Percentiles rank a stretch among this genome's conserved stretches.
phyloP scores from a whole-genome alignment of 2,888 invertebrate species.

The Hermaeophaga mercurialis region DNA sequence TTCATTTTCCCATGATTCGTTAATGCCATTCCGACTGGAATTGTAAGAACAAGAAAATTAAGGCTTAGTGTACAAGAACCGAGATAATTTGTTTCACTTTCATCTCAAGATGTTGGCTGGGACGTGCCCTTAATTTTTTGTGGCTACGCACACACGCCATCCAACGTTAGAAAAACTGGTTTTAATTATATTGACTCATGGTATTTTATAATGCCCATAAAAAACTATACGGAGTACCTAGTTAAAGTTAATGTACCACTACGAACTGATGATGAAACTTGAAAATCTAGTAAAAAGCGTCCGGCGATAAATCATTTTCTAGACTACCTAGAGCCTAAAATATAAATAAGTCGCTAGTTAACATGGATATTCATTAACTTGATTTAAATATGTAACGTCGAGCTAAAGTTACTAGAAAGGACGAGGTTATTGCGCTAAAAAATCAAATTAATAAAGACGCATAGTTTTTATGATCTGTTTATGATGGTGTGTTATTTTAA shows the following conservation, averaged over 20 bases:
- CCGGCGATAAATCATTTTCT: not conserved
- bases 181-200: constrained; percentile 28
- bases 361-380: no score
- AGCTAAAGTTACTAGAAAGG: no score
- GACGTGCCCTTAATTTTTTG: constrained; percentile 23
- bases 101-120: not conserved
- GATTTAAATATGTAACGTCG: no score
- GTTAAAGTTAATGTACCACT: constrained; percentile 9
- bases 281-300: constrained; percentile 6
- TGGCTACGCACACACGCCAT: constrained; percentile 11
- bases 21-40: not conserved
- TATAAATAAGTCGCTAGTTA: no score
- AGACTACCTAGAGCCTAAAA: not conserved
- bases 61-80: not conserved
- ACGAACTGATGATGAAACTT: constrained; percentile 1
- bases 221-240: constrained; percentile 10
- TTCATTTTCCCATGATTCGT: not conserved
- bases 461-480: no score
- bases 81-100: constrained; percentile 16
- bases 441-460: no score
- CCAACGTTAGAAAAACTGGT: constrained; percentile 28
- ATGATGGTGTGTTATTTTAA: no score
- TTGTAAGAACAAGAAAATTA: constrained; percentile 13
- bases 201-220: constrained; percentile 26
- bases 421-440: no score